Base-by-base conservation (phyloP, 2,113 vertebrate genomes). In the Microtus montanus region DNA sequence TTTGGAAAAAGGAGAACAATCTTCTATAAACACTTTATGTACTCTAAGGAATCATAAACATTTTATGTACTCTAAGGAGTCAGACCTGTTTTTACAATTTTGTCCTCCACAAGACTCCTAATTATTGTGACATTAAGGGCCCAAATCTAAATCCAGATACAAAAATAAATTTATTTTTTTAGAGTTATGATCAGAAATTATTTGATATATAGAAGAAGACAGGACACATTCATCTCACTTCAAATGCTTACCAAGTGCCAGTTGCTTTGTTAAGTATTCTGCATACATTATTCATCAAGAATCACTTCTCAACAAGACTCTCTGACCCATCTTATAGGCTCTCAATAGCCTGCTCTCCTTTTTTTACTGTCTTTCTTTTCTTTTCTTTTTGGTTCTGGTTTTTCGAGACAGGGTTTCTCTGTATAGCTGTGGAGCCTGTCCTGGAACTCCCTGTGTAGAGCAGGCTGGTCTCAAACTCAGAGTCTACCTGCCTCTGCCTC, bases 111-210 rank as follows among this genome's bases (percentile, higher is more conserved):
- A 83, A 79, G n/a, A 77, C 70, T 70, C 1, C 73, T 30, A 78
- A 86, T 13, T 79, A 20, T 38, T 87, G 68, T 54, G 49, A 78
- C n/a, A 64, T 44, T 26, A 74, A 64, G 66, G 33, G 70, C 44
- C 15, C 61, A 86, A 73, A 88, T 33, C 44, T 83, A 91, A 83
- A 87, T 35, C 38, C 15, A 91, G 35, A 78, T 47, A 74, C 4
- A 54, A 82, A 90, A 90, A 49, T 66, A 79, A 47, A 96, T 35
- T 82, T 89, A 63, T 74, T 84, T 70, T 66, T 80, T 74, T 78
- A 41, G 63, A 97, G 89, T 89, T 90, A 61, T 85, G 47, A 92
- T 2, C 30, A 49, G 89, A 92, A 84, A 93, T 80, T 33, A 92
- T 24, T n/a, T 80, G 61, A 47, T 52, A 90, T 70, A 12, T 26